Evolutionary conservation across 2,113 vertebrate species (phyloP).

Genomic region (Protobothrops mucrosquamatus): DNA sequence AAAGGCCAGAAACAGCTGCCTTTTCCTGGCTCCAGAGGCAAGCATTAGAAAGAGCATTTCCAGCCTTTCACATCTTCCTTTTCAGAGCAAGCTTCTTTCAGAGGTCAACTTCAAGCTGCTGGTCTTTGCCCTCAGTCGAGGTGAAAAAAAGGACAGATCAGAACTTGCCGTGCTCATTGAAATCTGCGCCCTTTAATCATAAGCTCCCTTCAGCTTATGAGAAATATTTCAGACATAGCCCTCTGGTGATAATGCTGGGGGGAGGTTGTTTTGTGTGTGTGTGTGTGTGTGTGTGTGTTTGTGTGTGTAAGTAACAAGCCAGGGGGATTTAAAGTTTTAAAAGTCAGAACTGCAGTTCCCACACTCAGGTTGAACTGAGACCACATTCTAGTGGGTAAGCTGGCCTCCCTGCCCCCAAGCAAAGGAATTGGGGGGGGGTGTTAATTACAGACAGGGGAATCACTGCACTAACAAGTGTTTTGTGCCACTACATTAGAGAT

Average conservation of each 20-base stretch:
- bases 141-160: slow-evolving; percentile 72
- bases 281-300: not conserved
- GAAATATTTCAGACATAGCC: slow-evolving; percentile 42
- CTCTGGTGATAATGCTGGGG: slow-evolving; percentile 43
- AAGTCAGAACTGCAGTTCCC: slow-evolving; percentile 51
- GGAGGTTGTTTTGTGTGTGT: slow-evolving; percentile 5
- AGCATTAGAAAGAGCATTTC: slow-evolving; percentile 56
- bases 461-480: slow-evolving; percentile 23
- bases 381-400: slow-evolving; percentile 13
- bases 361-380: slow-evolving; percentile 30
- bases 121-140: slow-evolving; percentile 67
- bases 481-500: not conserved
- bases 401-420: not conserved
- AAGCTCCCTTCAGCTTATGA: slow-evolving; percentile 57
- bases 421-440: slow-evolving; percentile 36
- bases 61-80: slow-evolving; percentile 63
- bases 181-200: slow-evolving; percentile 63
- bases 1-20: slow-evolving; percentile 67
- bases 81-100: slow-evolving; percentile 47
- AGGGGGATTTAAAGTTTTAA: slow-evolving; percentile 41
- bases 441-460: slow-evolving; percentile 47
- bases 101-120: slow-evolving; percentile 65
- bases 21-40: slow-evolving; percentile 55
- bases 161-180: slow-evolving; percentile 53
- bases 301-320: slow-evolving; percentile 43